Percentiles rank a stretch among this genome's conserved stretches.
Conservation (phyloP, 2,888 invertebrate genomes). For the Scrobipalpa costella region DNA sequence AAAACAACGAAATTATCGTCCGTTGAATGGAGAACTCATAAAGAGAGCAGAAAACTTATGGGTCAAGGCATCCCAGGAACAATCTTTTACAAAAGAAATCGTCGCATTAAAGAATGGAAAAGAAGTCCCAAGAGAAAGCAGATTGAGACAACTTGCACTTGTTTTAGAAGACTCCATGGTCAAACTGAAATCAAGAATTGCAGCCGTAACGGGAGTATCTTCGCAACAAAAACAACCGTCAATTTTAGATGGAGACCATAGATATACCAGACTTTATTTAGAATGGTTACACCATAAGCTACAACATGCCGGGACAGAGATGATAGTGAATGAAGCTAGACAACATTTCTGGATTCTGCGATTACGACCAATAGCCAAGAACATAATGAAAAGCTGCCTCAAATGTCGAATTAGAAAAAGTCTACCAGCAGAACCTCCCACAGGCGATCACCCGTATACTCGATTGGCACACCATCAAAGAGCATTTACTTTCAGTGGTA, state of each 20-base stretch:
- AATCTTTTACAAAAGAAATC: conserved; percentile 11
- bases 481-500: not conserved
- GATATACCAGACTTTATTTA: conserved; percentile 17
- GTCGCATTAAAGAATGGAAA: not conserved
- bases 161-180: conserved; percentile 13
- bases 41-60: not conserved
- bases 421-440: not conserved
- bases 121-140: conserved; percentile 1
- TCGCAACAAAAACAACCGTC: conserved; percentile 1
- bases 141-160: not conserved
- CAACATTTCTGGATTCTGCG: conserved; percentile 22
- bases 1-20: not conserved
- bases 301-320: conserved; percentile 22
- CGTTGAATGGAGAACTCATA: not conserved
- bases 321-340: conserved; percentile 21
- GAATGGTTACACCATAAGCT: conserved; percentile 18
- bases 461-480: not conserved
- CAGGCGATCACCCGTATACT: not conserved
- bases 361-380: not conserved
- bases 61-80: conserved; percentile 4
- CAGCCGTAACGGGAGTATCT: not conserved
- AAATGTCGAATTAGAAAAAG: not conserved
- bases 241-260: conserved; percentile 23
- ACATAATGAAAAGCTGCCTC: not conserved
- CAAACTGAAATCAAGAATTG: conserved; percentile 14